Base-by-base conservation (phyloP, 1,140 invertebrate genomes). In the Atta cephalotes region DNA sequence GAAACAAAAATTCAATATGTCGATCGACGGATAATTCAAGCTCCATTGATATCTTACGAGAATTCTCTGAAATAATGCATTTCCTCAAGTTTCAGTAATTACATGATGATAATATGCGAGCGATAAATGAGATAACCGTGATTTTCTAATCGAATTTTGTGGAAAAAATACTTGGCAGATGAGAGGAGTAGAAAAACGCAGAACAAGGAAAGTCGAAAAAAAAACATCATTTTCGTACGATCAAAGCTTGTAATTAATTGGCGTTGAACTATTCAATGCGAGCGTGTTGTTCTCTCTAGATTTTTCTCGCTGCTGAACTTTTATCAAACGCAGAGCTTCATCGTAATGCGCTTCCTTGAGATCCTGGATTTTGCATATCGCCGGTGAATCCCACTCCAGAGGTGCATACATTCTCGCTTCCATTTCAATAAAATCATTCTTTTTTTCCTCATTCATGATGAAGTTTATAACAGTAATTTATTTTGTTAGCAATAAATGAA, bases 351-450 rank as follows among this genome's bases (percentile, higher is more conserved):
- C 93, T 70, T 96, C 95, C 89, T 96, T 95, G 1, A 97, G 89
- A 92, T 97, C 96, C 63, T 96, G 94, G 65, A 97, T 96, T 77
- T 95, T 93, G 56, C 96, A 93, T 2, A 95, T 96, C 62, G 93
- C 92, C 1, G 95, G 91, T 18, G 96, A 92, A 14, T 95, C 94
- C 97, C 97, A 97, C 14, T 96, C 93, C 0, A 96, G 93, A 0
- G 96, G 96, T 0, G 96, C 95, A 82, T 95, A 95, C 74, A 97
- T 96, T 62, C 95, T 90, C 14, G 49, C 35, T 35, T 92, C 80
- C 16, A 88, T 87, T 6, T 72, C 80, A 0, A 92, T 35, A n/a
- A n/a, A 51, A 6, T 88, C 79, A 5, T 92, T 80, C 28, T 87
- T 86, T 1, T 89, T 65, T 5, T 86, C 45, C 0, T 25, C 3